phyloP scores from a whole-genome alignment of 2,797 vertebrate species.

The Chiloscyllium punctatum region DNA sequence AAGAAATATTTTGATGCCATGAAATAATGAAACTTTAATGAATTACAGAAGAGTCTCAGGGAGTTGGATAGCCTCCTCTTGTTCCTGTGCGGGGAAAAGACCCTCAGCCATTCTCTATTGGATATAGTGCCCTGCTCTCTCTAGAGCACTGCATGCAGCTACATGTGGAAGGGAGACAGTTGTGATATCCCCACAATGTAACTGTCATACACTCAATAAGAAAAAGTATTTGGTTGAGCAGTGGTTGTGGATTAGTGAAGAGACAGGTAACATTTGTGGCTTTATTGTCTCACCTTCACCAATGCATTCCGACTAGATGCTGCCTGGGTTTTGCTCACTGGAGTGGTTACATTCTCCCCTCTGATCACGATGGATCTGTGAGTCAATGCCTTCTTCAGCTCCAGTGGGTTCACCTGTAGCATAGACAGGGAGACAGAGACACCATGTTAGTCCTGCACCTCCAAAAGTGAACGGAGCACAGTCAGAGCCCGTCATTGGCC shows the following conservation, averaged over 20 bases:
- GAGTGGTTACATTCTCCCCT: slow-evolving; percentile 75
- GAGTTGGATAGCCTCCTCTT: background rate
- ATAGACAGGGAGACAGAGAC: slow-evolving; percentile 43
- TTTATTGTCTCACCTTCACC: slow-evolving; percentile 69
- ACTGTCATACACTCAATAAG: too few relatives aligned
- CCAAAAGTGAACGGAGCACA: background rate
- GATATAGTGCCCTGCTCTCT: too few relatives aligned
- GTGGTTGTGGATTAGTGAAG: background rate
- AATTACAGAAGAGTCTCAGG: background rate
- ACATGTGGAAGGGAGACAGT: background rate
- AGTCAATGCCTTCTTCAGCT: slow-evolving; percentile 69
- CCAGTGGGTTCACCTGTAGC: slow-evolving; percentile 68
- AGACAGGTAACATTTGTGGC: background rate
- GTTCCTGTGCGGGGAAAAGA: background rate
- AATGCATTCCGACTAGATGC: slow-evolving; percentile 81
- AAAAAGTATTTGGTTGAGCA: background rate
- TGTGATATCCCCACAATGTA: background rate
- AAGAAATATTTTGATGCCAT: too few relatives aligned
- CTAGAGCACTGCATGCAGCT: background rate
- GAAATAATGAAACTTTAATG: background rate
- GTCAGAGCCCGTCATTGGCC: too few relatives aligned
- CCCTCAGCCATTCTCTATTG: too few relatives aligned
- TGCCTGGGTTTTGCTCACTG: slow-evolving; percentile 72
- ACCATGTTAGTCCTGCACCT: slow-evolving; percentile 5
- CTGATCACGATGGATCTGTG: slow-evolving; percentile 74